Evolutionary conservation across 2,888 invertebrate species (phyloP).

Genomic region (Dilophus febrilis): DNA sequence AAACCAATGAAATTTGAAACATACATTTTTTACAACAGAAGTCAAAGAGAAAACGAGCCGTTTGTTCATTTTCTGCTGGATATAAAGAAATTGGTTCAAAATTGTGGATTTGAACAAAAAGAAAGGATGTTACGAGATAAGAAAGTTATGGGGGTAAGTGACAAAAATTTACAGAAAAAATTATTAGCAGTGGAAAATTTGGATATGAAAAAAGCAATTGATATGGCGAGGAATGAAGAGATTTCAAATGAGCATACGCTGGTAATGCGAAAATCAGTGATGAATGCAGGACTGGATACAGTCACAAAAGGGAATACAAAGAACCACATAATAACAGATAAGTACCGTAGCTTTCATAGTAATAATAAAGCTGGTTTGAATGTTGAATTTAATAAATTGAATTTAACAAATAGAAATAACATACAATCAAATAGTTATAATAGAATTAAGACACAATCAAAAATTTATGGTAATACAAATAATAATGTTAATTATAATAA

Average conservation of each 20-base stretch:
- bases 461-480: too few species aligned
- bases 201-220: conserved; percentile 4
- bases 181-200: conserved; percentile 6
- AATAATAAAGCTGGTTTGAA: background rate
- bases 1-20: conserved; percentile 9
- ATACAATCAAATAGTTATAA: too few species aligned
- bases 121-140: conserved; percentile 9
- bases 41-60: conserved; percentile 9
- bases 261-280: background rate
- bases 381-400: background rate
- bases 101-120: conserved; percentile 8
- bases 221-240: background rate
- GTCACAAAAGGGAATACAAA: background rate
- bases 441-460: too few species aligned
- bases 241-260: too few species aligned
- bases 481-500: background rate
- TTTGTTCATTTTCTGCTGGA: conserved; percentile 13
- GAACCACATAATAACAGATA: background rate
- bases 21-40: conserved; percentile 8
- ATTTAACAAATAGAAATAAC: background rate
- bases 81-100: conserved; percentile 9
- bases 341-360: background rate
- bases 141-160: conserved; percentile 9
- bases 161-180: conserved; percentile 8
- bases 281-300: background rate